Base-by-base conservation (phyloP, 2,888 invertebrate species). In the Linyphia triangularis region DNA sequence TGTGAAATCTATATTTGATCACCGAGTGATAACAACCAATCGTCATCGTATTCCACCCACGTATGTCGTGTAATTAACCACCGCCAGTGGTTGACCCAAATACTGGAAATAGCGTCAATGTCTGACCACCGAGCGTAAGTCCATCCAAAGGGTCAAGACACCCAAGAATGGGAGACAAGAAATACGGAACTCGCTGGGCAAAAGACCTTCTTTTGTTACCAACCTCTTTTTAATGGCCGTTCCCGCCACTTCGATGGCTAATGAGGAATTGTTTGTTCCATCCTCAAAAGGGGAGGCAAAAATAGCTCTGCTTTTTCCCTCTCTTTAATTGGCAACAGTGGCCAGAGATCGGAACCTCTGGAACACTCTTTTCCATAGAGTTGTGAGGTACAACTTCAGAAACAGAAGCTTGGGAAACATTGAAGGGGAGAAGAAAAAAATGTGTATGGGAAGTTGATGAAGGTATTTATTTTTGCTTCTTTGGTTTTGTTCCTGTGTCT, bases 201-300 rank as follows among this genome's bases (percentile, higher is more conserved):
- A 5, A 51, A n/a, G 13, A 5, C 28, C 24, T 63, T 51, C 28
- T 63, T 63, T 51, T 43, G 57, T 22, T 16, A 30, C 0, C 19
- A 61, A 43, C 26, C 33, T 63, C 63, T 63, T 82, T 82, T 82
- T 75, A 75, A 65, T 40, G 4, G 33, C 5, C 51, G 13, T n/a
- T n/a, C 16, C 16, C 59, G 22, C 30, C 19, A 16, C 28, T 75
- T 59, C 40, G 73, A 43, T 65, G 40, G 70, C 79, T 86, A 86
- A 86, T 86, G 85, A 86, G 85, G 85, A 86, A 86, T 86, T 86
- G 85, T 85, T 85, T 73, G 70, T 33, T 59, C 24, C 30, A 19
- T n/a, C 16, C 33, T 77, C 61, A 61, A 82, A 63, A 82, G 69
- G 26, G 16, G 78, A 69, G 70, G 70, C 85, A 78, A 85, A 85